These are phyloP conservation scores for Eulimnadia texana DNA, from an alignment of 1,140 invertebrate genomes.

Conservation along the genomic window DNA sequence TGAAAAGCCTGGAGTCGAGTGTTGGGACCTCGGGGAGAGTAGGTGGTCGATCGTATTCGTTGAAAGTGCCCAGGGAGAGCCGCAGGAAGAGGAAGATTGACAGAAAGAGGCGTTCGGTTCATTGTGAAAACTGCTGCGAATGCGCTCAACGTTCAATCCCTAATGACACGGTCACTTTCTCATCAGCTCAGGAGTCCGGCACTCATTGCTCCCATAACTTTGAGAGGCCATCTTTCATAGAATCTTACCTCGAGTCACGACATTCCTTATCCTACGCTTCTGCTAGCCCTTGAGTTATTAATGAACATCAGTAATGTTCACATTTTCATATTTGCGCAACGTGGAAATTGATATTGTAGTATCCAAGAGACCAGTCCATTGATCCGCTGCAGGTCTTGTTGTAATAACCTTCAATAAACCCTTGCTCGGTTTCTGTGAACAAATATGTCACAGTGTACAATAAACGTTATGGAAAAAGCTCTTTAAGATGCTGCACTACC, in stretches of 20 bases:
- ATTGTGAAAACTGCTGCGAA: background rate
- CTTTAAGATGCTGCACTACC: too few species aligned
- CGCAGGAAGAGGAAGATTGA: background rate
- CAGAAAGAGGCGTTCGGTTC: background rate
- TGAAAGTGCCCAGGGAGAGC: background rate
- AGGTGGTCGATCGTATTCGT: background rate
- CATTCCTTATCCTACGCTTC: background rate
- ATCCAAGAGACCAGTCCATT: too few species aligned
- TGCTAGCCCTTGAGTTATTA: background rate
- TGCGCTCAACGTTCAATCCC: background rate
- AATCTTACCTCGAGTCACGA: background rate
- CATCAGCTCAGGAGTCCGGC: background rate
- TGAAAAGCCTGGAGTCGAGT: too few species aligned
- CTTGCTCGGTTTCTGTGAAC: too few species aligned
- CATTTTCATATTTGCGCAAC: too few species aligned
- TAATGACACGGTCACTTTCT: background rate
- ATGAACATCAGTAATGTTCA: too few species aligned
- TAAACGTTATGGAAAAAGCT: too few species aligned
- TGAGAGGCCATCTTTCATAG: background rate
- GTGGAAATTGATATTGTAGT: too few species aligned
- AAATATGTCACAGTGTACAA: too few species aligned
- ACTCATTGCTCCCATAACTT: background rate
- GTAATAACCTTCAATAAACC: too few species aligned
- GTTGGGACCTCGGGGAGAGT: too few species aligned
- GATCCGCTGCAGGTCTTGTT: too few species aligned